A percentile compares a stretch with the other conserved stretches of the same genome.
phyloP scores from a whole-genome alignment of 2,113 vertebrate species.

The Mus musculus region GRCm39 chr17:84035001-84035500 shows the following conservation, averaged over 20 bases:
- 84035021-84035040: background rate
- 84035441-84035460: background rate
- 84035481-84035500: background rate
- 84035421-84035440: background rate
- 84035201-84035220: background rate
- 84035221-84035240: background rate
- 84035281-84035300: background rate
- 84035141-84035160: background rate
- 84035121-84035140: background rate
- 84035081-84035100: no score
- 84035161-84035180: background rate
- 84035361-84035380: background rate
- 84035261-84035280: background rate
- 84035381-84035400: background rate
- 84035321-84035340: no score
- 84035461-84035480: background rate
- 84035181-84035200: background rate
- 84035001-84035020: background rate
- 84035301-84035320: background rate
- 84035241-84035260: background rate
- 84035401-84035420: background rate
- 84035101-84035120: background rate
- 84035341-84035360: fast-evolving
- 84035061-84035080: background rate
- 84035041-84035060: background rate